Base-by-base conservation (phyloP, 1,140 invertebrate species). In the Drosophila obscura region DNA sequence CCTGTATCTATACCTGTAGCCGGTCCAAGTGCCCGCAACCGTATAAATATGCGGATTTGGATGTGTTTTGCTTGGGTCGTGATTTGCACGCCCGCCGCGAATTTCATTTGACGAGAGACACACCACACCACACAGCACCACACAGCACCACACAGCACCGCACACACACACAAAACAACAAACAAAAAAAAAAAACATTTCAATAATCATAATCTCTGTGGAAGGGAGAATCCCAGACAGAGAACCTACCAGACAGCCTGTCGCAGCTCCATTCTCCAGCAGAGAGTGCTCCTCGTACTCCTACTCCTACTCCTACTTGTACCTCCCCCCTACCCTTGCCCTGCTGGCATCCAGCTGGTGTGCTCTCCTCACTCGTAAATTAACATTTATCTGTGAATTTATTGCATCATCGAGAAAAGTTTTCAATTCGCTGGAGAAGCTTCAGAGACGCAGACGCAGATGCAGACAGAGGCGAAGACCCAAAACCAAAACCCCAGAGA, bases 321-420 rank as follows among this genome's bases (percentile, higher is more conserved):
- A 24, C 22, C 22, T 24, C 2, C 22, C 1, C 19, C 28, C 6
- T 31, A 31, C 28, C 2, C 28, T 8, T 31, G 8, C 28, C 28
- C 2, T 24, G 8, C 35, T 39, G 35, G 35, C 35, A 39, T 5
- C 15, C 56, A 51, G 45, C 52, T 55, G 45, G 35, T 39, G 35
- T 39, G 46, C 46, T 35, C 61, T 24, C 46, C 64, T 48, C 15
- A 58, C 66, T 87, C 75, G 83, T 88, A 87, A 87, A 87, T 88
- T 78, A 80, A 83, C 64, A 87, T 77, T 82, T 82, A 87, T 87
- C 83, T 87, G 57, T 69, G 59, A 87, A 88, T 87, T 87, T 88
- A 87, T 87, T 88, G 83, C 83, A 88, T 79, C 83, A 87, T 83
- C 76, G 76, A 58, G 56, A 82, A 75, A 76, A 87, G 56, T 79